Conservation (phyloP, 64 coral and sea anemone genomes). For the Pocillopora damicornis region DNA sequence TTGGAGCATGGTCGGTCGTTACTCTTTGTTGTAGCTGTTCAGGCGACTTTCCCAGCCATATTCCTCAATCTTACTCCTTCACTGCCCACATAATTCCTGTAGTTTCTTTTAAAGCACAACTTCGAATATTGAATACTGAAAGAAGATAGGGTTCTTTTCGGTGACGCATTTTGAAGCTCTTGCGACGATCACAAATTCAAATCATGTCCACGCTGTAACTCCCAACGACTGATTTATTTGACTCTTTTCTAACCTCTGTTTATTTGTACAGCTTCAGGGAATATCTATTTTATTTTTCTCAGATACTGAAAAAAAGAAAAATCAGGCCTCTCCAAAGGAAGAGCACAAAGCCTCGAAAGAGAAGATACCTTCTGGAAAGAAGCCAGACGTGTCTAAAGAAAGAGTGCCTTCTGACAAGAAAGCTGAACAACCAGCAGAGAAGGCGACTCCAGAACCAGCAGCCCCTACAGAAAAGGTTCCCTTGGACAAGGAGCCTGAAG, state of each 20-base stretch:
- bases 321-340: not conserved
- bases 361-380: not conserved
- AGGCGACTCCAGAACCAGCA: not conserved
- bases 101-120: no score
- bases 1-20: no score
- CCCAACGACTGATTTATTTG: no score
- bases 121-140: no score
- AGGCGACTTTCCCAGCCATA: no score
- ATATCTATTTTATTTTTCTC: not conserved
- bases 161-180: no score
- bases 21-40: no score
- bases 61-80: no score
- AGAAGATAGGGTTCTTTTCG: no score
- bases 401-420: constrained; percentile 31
- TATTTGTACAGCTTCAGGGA: not conserved
- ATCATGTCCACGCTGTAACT: no score
- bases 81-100: no score
- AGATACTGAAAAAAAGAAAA: constrained; percentile 24
- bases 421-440: not conserved
- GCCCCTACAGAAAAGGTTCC: not conserved
- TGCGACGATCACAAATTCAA: no score
- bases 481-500: not conserved
- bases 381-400: constrained; percentile 5
- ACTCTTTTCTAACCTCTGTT: not conserved
- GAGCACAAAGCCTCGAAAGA: not conserved